These are phyloP conservation scores for Eleginops maclovinus DNA, from an alignment of 2,113 vertebrate species.

Conservation along the genomic window DNA sequence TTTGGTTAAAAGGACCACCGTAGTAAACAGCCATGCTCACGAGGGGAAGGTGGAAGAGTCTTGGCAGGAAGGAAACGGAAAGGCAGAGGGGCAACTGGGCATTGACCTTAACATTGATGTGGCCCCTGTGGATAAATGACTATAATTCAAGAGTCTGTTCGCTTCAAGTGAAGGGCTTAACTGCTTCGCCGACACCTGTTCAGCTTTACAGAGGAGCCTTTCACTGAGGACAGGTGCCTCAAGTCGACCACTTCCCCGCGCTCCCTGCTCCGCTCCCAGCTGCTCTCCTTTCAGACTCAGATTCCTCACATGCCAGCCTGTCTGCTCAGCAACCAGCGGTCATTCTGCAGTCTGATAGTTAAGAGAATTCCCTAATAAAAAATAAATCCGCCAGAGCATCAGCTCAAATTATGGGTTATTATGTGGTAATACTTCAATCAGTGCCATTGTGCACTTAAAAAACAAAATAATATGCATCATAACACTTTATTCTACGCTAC, in stretches of 20 bases:
- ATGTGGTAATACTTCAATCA: neutral
- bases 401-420: neutral
- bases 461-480: neutral
- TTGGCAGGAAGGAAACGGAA: slow-evolving; percentile 74
- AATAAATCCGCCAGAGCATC: slow-evolving; percentile 6
- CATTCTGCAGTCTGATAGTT: slow-evolving; percentile 26
- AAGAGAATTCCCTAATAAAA: slow-evolving; percentile 14
- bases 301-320: slow-evolving; percentile 76
- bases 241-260: slow-evolving; percentile 28
- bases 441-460: neutral
- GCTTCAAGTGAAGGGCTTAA: slow-evolving; percentile 71
- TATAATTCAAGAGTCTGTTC: slow-evolving; percentile 63
- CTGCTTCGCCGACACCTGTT: slow-evolving; percentile 83
- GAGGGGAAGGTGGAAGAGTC: slow-evolving; percentile 45
- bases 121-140: slow-evolving; percentile 63
- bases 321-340: slow-evolving; percentile 59
- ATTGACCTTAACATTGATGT: slow-evolving; percentile 69
- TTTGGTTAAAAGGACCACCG: slow-evolving; percentile 64
- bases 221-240: slow-evolving; percentile 85
- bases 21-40: slow-evolving; percentile 62
- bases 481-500: neutral
- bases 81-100: slow-evolving; percentile 49
- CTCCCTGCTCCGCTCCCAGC: slow-evolving; percentile 68
- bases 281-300: slow-evolving; percentile 74
- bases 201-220: slow-evolving; percentile 79